A percentile compares a stretch with the other conserved stretches of the same genome.
These are phyloP conservation scores for Netelia fuscicornis DNA, from an alignment of 2,888 invertebrate species.

Conservation along the genomic window DNA sequence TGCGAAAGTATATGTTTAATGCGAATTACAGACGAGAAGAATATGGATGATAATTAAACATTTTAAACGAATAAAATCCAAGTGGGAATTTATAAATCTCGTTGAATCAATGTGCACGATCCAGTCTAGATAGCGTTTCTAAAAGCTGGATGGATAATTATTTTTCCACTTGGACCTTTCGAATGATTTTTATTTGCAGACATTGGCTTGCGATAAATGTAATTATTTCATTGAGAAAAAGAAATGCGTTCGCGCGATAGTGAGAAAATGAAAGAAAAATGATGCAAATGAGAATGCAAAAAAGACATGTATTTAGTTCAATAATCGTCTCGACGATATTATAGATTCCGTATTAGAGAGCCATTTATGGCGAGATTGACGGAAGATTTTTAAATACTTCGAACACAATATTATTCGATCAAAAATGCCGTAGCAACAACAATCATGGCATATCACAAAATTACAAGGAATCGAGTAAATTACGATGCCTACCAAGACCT, in stretches of 20 bases:
- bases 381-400: constrained; percentile 17
- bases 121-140: too few relatives aligned
- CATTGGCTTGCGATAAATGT: not conserved
- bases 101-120: too few relatives aligned
- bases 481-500: constrained; percentile 16
- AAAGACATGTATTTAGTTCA: not conserved
- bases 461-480: constrained; percentile 6
- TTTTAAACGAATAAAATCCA: too few relatives aligned
- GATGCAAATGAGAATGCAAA: constrained; percentile 25
- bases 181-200: not conserved
- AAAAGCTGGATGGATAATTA: too few relatives aligned
- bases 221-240: constrained; percentile 37
- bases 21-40: not conserved
- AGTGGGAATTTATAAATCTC: too few relatives aligned
- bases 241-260: constrained; percentile 44
- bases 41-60: not conserved
- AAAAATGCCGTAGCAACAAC: constrained; percentile 10
- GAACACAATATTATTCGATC: constrained; percentile 11
- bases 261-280: constrained; percentile 16
- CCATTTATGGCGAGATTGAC: not conserved
- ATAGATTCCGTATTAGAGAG: constrained; percentile 11
- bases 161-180: too few relatives aligned
- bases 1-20: not conserved
- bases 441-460: constrained; percentile 37
- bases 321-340: not conserved